Conservation (phyloP, 2,888 invertebrate species). For the Euclidia mi region DNA sequence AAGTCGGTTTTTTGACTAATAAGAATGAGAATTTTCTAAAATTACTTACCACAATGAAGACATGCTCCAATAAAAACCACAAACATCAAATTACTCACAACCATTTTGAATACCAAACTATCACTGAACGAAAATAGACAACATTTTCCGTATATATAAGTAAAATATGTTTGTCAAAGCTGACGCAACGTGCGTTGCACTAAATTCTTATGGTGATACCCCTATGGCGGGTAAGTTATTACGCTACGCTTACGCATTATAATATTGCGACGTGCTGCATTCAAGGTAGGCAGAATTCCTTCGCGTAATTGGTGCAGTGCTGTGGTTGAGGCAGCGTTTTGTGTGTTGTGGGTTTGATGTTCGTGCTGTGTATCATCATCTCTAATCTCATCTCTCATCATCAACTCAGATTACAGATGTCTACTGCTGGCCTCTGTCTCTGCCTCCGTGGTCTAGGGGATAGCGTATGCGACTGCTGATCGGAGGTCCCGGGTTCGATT, state of each 20-base stretch:
- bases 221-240: slow-evolving; percentile 51
- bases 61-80: slow-evolving; percentile 26
- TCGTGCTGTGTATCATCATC: too few species aligned
- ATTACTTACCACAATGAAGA: slow-evolving; percentile 35
- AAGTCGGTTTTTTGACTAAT: too few species aligned
- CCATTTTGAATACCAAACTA: slow-evolving; percentile 30
- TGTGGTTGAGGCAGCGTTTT: too few species aligned
- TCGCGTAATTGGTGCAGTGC: not conserved
- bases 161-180: slow-evolving; percentile 13
- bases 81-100: slow-evolving; percentile 15
- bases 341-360: too few species aligned
- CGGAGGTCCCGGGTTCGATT: too few species aligned
- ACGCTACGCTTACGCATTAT: slow-evolving; percentile 19
- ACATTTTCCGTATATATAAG: slow-evolving; percentile 36
- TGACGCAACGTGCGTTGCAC: slow-evolving; percentile 59
- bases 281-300: not conserved
- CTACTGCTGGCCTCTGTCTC: too few species aligned
- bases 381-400: too few species aligned
- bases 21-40: too few species aligned
- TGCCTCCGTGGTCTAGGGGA: too few species aligned
- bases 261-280: slow-evolving; percentile 17
- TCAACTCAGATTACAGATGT: too few species aligned
- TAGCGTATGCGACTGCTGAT: too few species aligned
- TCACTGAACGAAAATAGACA: slow-evolving; percentile 34
- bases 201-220: slow-evolving; percentile 73